Evolutionary conservation across 1,140 invertebrate genomes (phyloP).

Genomic region (Pogonomyrmex californicus): DNA sequence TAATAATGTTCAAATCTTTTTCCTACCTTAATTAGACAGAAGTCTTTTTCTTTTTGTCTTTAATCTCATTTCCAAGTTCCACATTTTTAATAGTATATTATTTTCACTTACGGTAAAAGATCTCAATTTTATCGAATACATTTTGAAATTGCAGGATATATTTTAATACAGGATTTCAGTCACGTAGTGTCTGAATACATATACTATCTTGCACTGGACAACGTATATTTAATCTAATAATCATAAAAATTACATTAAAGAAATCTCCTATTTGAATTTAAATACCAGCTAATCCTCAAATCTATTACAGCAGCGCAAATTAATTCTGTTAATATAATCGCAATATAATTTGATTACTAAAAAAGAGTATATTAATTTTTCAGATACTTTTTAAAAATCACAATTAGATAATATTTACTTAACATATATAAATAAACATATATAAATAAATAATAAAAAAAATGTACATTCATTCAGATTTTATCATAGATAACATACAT

Average conservation of each 20-base stretch:
- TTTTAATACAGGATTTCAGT: neutral
- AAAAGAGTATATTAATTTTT: neutral
- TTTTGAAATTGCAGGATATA: neutral
- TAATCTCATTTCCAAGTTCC: neutral
- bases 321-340: neutral
- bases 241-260: neutral
- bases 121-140: neutral
- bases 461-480: neutral
- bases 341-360: neutral
- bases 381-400: neutral
- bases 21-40: neutral
- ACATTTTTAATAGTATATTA: conserved; percentile 1
- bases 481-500: neutral
- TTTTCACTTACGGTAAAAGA: neutral
- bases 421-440: neutral
- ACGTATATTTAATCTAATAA: neutral
- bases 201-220: neutral
- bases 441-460: neutral
- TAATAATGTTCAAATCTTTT: neutral
- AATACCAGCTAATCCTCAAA: neutral
- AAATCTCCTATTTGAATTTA: conserved; percentile 6
- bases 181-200: neutral
- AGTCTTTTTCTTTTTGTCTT: neutral
- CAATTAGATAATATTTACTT: neutral
- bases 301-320: neutral